phyloP scores from a whole-genome alignment of 2,888 invertebrate species.

The Philhelius pedissequus region DNA sequence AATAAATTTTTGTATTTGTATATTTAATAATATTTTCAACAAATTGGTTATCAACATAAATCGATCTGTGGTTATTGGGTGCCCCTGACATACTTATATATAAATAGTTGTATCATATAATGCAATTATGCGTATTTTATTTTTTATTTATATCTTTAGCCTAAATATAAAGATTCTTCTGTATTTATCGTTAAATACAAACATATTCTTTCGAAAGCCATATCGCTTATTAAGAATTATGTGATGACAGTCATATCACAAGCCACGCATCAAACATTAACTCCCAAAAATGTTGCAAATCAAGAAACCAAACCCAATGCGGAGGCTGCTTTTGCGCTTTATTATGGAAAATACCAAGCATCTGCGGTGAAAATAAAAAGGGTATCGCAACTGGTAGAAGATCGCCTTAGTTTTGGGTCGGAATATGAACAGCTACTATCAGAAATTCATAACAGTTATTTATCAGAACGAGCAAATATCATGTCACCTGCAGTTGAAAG shows the following conservation, averaged over 20 bases:
- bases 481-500: conserved; percentile 85
- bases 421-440: conserved; percentile 87
- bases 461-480: conserved; percentile 84
- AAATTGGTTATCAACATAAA: too few relatives aligned
- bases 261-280: conserved; percentile 87
- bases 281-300: conserved; percentile 73
- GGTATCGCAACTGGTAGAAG: conserved; percentile 90
- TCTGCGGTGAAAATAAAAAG: conserved; percentile 91
- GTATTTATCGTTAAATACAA: conserved; percentile 90
- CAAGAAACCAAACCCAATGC: conserved; percentile 77
- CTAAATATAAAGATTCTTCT: conserved; percentile 90
- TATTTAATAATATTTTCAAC: too few relatives aligned
- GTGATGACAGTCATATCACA: conserved; percentile 87
- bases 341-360: conserved; percentile 97
- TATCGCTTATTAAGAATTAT: conserved; percentile 89
- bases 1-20: too few relatives aligned
- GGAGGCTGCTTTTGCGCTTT: conserved; percentile 89
- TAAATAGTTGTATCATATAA: too few relatives aligned
- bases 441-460: conserved; percentile 92
- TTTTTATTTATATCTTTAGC: conserved; percentile 79
- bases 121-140: neutral
- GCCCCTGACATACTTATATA: too few relatives aligned
- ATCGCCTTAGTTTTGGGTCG: conserved; percentile 84
- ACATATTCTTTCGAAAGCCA: conserved; percentile 89
- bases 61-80: too few relatives aligned